Evolutionary conservation across 2,888 invertebrate species (phyloP).

Genomic region (Sycophila texana): DNA sequence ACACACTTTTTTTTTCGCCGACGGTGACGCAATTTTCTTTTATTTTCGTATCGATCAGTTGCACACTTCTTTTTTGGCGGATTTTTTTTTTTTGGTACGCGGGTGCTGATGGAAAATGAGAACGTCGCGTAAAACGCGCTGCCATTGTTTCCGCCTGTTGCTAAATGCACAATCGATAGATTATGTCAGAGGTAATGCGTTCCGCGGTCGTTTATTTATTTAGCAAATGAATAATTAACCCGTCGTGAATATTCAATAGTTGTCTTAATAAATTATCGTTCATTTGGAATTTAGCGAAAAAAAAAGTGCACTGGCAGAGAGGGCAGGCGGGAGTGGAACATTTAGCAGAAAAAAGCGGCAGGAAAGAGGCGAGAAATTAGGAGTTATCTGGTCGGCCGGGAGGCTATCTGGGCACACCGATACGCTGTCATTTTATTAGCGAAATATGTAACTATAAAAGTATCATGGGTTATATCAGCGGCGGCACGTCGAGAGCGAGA

Average conservation of each 20-base stretch:
- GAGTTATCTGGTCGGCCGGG: not conserved
- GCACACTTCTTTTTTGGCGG: no score
- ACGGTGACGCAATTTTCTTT: no score
- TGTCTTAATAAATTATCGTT: not conserved
- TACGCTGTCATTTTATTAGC: slow-evolving; percentile 26
- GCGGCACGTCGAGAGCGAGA: not conserved
- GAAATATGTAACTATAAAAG: slow-evolving; percentile 46
- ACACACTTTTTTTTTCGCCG: no score
- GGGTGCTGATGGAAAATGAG: no score
- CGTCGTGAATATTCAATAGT: not conserved
- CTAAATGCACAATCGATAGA: no score
- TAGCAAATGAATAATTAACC: not conserved
- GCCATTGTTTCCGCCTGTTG: no score
- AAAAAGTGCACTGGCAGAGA: not conserved
- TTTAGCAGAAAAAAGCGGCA: no score
- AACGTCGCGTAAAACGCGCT: no score
- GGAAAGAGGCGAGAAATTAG: slow-evolving; percentile 8
- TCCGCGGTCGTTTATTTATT: not conserved
- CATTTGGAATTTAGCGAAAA: not conserved
- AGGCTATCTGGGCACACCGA: no score
- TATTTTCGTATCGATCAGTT: no score
- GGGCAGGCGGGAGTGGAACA: not conserved
- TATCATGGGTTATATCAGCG: not conserved
- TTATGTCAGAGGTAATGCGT: no score
- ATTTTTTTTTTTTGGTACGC: no score